Conservation (phyloP, 2,797 vertebrate genomes). For the Syncerus caffer region DNA sequence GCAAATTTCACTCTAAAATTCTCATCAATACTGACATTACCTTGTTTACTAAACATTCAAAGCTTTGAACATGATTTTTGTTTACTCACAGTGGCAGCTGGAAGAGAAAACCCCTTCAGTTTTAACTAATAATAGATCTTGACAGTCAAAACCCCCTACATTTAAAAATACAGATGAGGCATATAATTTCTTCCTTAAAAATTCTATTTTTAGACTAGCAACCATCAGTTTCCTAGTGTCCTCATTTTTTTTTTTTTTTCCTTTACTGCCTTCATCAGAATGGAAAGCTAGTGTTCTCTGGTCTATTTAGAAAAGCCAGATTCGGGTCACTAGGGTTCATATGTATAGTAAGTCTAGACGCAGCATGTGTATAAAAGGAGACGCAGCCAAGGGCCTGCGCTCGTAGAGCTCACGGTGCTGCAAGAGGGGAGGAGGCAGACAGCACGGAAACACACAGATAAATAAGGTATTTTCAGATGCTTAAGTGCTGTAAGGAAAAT, state of each 20-base stretch:
- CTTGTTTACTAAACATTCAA: neutral
- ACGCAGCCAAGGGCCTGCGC: rapidly evolving
- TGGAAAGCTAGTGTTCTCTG: neutral
- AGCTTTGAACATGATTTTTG: neutral
- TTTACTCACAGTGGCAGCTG: neutral
- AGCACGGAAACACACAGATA: neutral
- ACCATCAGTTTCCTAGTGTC: neutral
- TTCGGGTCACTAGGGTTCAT: neutral
- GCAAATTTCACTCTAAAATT: neutral
- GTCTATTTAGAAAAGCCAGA: neutral
- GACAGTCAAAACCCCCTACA: neutral
- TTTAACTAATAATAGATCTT: slow-evolving; percentile 13
- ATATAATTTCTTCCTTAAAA: slow-evolving; percentile 18
- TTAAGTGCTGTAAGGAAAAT: neutral
- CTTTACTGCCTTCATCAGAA: neutral
- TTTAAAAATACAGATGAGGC: neutral
- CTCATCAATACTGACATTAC: neutral
- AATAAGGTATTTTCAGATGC: neutral
- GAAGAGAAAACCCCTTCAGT: slow-evolving; percentile 9
- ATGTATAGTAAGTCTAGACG: neutral
- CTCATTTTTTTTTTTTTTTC: neutral
- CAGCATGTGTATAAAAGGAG: rapidly evolving
- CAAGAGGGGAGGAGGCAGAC: neutral
- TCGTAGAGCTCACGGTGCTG: neutral
- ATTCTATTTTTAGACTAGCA: neutral